Conservation (phyloP, 2,888 invertebrate species). For the Drosophila macrospina region DNA sequence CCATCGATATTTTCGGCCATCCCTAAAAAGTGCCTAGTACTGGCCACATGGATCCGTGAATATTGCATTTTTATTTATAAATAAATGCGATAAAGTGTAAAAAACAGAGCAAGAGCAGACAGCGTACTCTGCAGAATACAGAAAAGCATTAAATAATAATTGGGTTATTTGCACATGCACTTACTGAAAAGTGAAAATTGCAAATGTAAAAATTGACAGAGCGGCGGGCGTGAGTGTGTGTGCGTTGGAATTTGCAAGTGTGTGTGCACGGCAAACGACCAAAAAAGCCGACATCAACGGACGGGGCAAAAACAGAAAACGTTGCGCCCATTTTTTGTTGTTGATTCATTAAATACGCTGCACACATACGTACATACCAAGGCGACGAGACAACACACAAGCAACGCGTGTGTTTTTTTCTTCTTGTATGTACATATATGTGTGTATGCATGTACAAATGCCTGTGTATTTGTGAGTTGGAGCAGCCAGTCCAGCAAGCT, state of each 20-base stretch:
- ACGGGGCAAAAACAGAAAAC: constrained; percentile 56
- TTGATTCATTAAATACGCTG: constrained; percentile 78
- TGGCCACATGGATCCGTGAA: constrained; percentile 53
- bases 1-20: no score
- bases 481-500: constrained; percentile 58
- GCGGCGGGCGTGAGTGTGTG: constrained; percentile 46
- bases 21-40: constrained; percentile 13
- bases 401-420: constrained; percentile 29
- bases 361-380: constrained; percentile 38
- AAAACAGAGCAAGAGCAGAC: constrained; percentile 6
- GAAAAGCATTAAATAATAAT: background rate
- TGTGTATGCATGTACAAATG: constrained; percentile 35
- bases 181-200: constrained; percentile 28
- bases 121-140: background rate
- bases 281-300: constrained; percentile 81
- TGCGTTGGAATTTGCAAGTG: constrained; percentile 68
- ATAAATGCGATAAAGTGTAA: constrained; percentile 29
- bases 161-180: background rate
- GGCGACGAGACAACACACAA: constrained; percentile 40
- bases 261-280: constrained; percentile 64
- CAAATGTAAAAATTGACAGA: constrained; percentile 32
- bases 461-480: constrained; percentile 67
- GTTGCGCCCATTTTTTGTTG: constrained; percentile 81
- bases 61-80: constrained; percentile 34
- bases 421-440: constrained; percentile 18